Conservation (phyloP, 2,113 vertebrate genomes). For the Cariama cristata region DNA sequence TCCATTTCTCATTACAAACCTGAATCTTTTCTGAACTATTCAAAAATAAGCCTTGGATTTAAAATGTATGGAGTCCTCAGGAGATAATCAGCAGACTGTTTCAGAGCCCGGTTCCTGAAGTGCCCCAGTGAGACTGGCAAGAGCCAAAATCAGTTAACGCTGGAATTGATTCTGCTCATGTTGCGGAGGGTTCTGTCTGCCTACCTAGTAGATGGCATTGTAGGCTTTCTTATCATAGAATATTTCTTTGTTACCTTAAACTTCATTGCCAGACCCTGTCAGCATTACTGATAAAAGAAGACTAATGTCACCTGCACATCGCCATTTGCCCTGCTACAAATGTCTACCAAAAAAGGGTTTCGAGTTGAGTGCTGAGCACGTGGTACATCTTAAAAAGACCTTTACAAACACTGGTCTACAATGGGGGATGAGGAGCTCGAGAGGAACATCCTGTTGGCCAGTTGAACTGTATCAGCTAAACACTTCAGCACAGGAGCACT, state of each 20-base stretch:
- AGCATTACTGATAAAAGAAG: neutral
- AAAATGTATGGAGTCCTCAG: neutral
- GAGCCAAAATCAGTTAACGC: neutral
- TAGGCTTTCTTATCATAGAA: neutral
- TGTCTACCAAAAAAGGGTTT: neutral
- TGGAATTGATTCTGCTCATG: neutral
- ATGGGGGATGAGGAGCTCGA: neutral
- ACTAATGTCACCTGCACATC: neutral
- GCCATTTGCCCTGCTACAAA: neutral
- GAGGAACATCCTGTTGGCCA: neutral
- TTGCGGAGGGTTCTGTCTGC: neutral
- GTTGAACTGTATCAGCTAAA: neutral
- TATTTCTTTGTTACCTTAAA: neutral
- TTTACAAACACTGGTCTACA: neutral
- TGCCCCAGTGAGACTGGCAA: neutral
- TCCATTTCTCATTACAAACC: neutral
- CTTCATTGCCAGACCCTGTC: neutral
- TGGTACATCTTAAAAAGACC: neutral
- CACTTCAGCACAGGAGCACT: neutral
- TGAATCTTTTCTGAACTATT: neutral
- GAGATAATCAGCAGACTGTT: neutral
- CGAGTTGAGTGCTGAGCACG: neutral
- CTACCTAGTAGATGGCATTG: neutral
- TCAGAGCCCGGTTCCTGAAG: neutral
- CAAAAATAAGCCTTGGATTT: neutral